Base-by-base conservation (phyloP, 2,113 vertebrate genomes). In the Urocitellus parryii region DNA sequence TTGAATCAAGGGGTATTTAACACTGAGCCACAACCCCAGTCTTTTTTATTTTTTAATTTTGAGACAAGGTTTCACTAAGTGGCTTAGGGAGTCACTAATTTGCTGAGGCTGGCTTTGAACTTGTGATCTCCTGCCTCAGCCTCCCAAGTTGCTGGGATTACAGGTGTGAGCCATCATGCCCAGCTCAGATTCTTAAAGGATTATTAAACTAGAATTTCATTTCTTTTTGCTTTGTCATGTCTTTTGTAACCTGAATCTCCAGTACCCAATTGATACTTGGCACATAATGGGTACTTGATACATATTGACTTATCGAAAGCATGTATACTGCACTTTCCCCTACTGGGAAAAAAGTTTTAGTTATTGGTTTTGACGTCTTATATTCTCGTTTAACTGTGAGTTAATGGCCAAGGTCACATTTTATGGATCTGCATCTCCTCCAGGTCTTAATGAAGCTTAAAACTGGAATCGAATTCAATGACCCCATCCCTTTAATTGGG, bases 201-300 rank as follows among this genome's bases (percentile, higher is more conserved):
- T 63, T 13, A 0, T 89, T 95, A 76, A 92, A 88, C 51, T 92
- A n/a, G 42, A 90, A 92, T 88, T 72, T 39, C n/a, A 61, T 11
- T 9, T 95, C 42, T 94, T 32, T 78, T 83, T 87, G n/a, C 77
- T 27, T 88, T 68, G 34, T 87, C 68, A 16, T 73, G 13, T 92
- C 72, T 94, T 93, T 53, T 95, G 56, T 84, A 58, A 27, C 14
- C 42, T 76, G n/a, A 84, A 65, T 96, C 22, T 84, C 34, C 63
- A 39, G 53, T n/a, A 88, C 27, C 27, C 56, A 32, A 39, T 68
- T 39, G 56, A 11, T 2, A 29, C 65, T 88, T 93, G 29, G 34
- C 56, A n/a, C 2, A 32, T 56, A 37, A 48, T 68, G 45, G 48
- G 14, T 1, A 29, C 72, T 88, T 93, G 29, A 34, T 56, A n/a